phyloP scores from a whole-genome alignment of 1,140 invertebrate genomes.

The Diachasmimorpha longicaudata region DNA sequence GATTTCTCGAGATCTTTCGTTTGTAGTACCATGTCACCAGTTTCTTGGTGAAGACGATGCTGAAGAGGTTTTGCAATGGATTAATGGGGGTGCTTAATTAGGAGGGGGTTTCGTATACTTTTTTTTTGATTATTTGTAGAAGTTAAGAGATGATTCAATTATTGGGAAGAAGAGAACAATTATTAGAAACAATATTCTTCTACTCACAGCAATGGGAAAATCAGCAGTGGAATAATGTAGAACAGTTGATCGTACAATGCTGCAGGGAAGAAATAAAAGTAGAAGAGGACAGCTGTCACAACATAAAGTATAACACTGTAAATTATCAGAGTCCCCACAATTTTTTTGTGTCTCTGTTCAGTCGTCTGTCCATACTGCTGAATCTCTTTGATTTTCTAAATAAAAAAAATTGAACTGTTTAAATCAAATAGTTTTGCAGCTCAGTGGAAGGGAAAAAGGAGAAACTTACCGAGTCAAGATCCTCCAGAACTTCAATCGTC shows the following conservation, averaged over 20 bases:
- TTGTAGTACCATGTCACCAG: constrained; percentile 88
- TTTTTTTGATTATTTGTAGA: no score
- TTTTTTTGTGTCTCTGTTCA: constrained; percentile 78
- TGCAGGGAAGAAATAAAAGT: constrained; percentile 78
- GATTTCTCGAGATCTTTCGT: constrained; percentile 81
- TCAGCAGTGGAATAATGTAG: constrained; percentile 74
- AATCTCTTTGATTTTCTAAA: constrained; percentile 78
- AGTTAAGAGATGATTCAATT: no score
- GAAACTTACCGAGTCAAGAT: constrained; percentile 69
- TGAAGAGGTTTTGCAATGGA: constrained; percentile 60
- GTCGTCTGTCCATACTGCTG: constrained; percentile 81
- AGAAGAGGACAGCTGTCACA: constrained; percentile 75
- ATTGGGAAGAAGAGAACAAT: no score
- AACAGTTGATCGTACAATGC: constrained; percentile 72
- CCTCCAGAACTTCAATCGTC: constrained; percentile 77
- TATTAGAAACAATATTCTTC: not conserved
- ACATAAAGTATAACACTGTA: constrained; percentile 83
- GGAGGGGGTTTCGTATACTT: not conserved
- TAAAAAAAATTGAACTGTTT: constrained; percentile 35
- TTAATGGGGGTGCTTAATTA: constrained; percentile 9
- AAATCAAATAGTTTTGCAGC: constrained; percentile 23
- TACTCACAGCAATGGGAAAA: constrained; percentile 83
- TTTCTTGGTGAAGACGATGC: constrained; percentile 80
- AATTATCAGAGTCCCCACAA: constrained; percentile 79
- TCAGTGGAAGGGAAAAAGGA: constrained; percentile 9